Evolutionary conservation across 1,140 invertebrate genomes (phyloP).

Genomic region (Drosophila cardini): DNA sequence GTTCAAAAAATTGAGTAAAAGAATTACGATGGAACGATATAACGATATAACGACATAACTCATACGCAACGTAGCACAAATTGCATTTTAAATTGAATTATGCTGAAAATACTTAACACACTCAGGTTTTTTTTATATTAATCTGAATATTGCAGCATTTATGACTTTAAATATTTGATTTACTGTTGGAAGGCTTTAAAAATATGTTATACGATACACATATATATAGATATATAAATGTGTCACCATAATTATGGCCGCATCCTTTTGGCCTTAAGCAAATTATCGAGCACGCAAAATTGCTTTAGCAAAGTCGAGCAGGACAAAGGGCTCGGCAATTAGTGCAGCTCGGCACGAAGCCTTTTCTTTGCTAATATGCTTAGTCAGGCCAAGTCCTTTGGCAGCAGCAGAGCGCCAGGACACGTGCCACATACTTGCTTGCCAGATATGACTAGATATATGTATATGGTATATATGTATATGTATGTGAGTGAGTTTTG

Average conservation of each 20-base stretch:
- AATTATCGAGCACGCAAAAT: constrained; percentile 76
- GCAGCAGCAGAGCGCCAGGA: constrained; percentile 44
- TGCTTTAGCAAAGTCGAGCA: constrained; percentile 55
- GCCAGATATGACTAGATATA: constrained; percentile 3
- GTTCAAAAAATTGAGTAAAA: constrained; percentile 7
- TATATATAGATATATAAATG: constrained; percentile 38
- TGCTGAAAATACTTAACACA: background rate
- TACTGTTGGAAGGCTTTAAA: no score
- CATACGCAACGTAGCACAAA: constrained; percentile 1
- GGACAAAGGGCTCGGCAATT: constrained; percentile 74
- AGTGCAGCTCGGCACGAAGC: constrained; percentile 52
- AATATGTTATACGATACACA: no score
- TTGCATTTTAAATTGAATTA: constrained; percentile 2
- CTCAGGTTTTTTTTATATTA: no score
- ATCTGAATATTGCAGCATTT: no score
- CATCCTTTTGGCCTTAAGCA: constrained; percentile 62
- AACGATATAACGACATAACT: constrained; percentile 2
- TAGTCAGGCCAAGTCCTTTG: constrained; percentile 67
- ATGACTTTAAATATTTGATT: no score
- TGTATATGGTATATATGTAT: background rate
- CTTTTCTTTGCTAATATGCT: constrained; percentile 62
- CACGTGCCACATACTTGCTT: constrained; percentile 53
- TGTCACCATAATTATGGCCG: constrained; percentile 42
- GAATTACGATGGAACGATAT: background rate
- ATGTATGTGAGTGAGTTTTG: constrained; percentile 12